These are phyloP conservation scores for Cotesia glomerata DNA, from an alignment of 1,140 invertebrate genomes.

Conservation along the genomic window DNA sequence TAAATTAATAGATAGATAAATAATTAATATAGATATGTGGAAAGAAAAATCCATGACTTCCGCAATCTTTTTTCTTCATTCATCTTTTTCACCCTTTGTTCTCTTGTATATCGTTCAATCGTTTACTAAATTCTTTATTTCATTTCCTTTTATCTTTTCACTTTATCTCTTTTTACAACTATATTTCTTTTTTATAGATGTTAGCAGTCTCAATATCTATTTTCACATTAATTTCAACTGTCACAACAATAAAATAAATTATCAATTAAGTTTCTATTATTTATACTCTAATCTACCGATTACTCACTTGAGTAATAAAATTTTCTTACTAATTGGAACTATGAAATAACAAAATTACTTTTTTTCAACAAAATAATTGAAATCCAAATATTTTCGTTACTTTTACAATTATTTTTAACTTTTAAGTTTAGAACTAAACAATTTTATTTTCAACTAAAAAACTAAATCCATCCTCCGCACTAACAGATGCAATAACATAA, in stretches of 20 bases:
- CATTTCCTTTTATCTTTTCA: background rate
- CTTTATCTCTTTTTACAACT: background rate
- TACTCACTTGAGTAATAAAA: background rate
- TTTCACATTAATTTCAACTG: background rate
- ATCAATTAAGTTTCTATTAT: too few species aligned
- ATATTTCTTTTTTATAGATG: background rate
- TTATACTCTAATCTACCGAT: too few species aligned
- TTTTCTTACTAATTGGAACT: too few species aligned
- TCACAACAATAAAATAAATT: too few species aligned
- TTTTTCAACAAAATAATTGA: too few species aligned
- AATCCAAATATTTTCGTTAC: too few species aligned
- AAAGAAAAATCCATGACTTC: constrained; percentile 2
- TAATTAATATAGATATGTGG: background rate
- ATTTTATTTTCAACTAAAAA: too few species aligned
- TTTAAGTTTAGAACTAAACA: too few species aligned
- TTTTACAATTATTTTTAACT: too few species aligned
- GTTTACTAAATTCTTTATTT: background rate
- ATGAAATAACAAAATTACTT: too few species aligned
- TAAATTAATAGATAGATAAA: background rate
- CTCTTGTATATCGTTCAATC: background rate
- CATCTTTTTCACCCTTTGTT: background rate
- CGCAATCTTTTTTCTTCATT: constrained; percentile 8
- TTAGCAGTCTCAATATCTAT: background rate
- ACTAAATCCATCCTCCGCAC: too few species aligned
- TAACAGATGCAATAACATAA: too few species aligned